A percentile compares a stretch with the other conserved stretches of the same genome.
Evolutionary conservation across 2,113 vertebrate species (phyloP).

Genomic region (Mus musculus): DNA sequence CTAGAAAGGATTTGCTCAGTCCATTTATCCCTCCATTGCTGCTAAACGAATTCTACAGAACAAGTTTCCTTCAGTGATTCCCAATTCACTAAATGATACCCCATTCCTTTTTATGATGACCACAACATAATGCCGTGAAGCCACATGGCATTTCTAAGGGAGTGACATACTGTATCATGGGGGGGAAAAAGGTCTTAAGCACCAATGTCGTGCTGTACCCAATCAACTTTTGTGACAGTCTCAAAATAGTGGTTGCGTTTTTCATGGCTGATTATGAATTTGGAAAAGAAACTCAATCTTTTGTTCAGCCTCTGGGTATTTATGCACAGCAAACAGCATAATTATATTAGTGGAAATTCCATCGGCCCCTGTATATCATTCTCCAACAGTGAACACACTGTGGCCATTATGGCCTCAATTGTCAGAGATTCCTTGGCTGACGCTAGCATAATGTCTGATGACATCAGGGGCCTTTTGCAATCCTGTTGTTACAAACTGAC

Average conservation of each 20-base stretch:
- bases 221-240: neutral
- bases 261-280: slow-evolving; percentile 51
- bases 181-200: slow-evolving; percentile 9
- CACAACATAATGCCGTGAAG: slow-evolving; percentile 2
- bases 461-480: slow-evolving; percentile 57
- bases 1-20: slow-evolving; percentile 59
- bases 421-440: slow-evolving; percentile 62
- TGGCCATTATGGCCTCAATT: slow-evolving; percentile 27
- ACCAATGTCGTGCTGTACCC: neutral
- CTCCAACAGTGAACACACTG: slow-evolving; percentile 40
- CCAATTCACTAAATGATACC: slow-evolving; percentile 62
- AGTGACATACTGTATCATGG: neutral
- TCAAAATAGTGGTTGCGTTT: slow-evolving; percentile 50
- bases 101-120: slow-evolving; percentile 46
- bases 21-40: slow-evolving; percentile 41
- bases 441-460: slow-evolving; percentile 28
- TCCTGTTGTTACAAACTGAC: slow-evolving; percentile 46
- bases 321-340: slow-evolving; percentile 23
- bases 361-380: neutral
- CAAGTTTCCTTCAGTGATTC: slow-evolving; percentile 57
- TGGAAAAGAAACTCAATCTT: slow-evolving; percentile 60
- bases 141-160: neutral
- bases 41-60: slow-evolving; percentile 56
- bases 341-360: slow-evolving; percentile 66
- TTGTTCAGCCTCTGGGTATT: slow-evolving; percentile 59